phyloP scores from a whole-genome alignment of 2,113 vertebrate species.

The Ceyx cyanopectus region DNA sequence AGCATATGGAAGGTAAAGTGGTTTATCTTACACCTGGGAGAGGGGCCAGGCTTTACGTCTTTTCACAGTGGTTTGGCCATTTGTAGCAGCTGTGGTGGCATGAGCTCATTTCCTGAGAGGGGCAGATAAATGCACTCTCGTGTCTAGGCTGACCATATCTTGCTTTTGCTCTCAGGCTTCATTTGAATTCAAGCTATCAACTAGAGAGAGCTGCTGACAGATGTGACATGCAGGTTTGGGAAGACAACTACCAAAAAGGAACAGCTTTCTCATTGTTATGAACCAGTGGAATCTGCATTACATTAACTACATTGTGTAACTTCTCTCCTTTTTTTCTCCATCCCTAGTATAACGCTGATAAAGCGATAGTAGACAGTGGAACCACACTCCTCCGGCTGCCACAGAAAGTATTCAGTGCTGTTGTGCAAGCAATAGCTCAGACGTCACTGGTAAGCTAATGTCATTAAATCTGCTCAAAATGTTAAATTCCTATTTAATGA shows the following conservation, averaged over 20 bases:
- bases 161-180: background rate
- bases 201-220: background rate
- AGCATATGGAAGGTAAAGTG: background rate
- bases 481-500: background rate
- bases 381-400: constrained; percentile 95
- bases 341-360: constrained; percentile 92
- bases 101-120: background rate
- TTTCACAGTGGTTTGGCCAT: background rate
- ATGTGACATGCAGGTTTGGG: background rate
- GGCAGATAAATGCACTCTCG: background rate
- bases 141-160: background rate
- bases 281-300: background rate
- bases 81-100: background rate
- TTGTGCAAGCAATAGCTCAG: constrained; percentile 88
- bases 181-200: background rate
- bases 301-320: background rate
- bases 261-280: background rate
- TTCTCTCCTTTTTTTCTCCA: background rate
- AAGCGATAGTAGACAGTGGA: constrained; percentile 98
- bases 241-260: background rate
- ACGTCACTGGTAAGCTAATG: constrained; percentile 85
- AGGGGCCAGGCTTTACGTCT: background rate
- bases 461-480: background rate
- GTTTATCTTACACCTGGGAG: background rate
- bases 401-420: constrained; percentile 89